These are phyloP conservation scores for Xestia rhomboidea DNA, from an alignment of 2,888 invertebrate genomes.

Conservation along the genomic window DNA sequence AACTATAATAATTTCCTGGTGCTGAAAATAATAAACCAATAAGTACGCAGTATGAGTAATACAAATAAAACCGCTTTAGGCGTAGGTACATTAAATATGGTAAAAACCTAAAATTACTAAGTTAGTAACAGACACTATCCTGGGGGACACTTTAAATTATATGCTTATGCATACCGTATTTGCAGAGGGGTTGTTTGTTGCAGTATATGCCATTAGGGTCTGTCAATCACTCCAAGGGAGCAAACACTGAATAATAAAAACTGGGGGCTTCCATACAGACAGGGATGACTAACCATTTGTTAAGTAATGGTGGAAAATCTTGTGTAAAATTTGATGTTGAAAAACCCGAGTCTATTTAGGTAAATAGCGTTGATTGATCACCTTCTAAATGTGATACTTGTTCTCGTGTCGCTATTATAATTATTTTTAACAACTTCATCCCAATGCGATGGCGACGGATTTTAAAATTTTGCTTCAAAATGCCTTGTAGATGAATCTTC, in stretches of 20 bases:
- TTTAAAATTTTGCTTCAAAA: neutral
- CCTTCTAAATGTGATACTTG: slow-evolving; percentile 28
- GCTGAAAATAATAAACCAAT: slow-evolving; percentile 35
- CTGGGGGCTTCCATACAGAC: slow-evolving; percentile 7
- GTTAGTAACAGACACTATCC: neutral
- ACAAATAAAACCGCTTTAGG: neutral
- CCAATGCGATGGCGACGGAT: neutral
- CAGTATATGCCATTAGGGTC: slow-evolving; percentile 20
- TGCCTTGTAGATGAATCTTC: slow-evolving; percentile 8
- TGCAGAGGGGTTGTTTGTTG: slow-evolving; percentile 21
- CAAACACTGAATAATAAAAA: slow-evolving; percentile 14
- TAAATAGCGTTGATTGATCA: slow-evolving; percentile 57
- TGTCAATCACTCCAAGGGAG: slow-evolving; percentile 15
- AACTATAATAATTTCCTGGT: slow-evolving; percentile 41
- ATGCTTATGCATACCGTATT: neutral
- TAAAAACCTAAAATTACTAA: neutral
- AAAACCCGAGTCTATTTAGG: slow-evolving; percentile 53
- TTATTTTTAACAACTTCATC: slow-evolving; percentile 9
- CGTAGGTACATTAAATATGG: neutral
- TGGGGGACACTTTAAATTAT: slow-evolving; percentile 2
- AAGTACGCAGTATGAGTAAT: slow-evolving; percentile 10
- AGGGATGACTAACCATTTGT: slow-evolving; percentile 37
- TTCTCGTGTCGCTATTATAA: slow-evolving; percentile 34
- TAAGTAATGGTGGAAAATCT: slow-evolving; percentile 52
- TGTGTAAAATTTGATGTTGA: slow-evolving; percentile 37